Conservation (phyloP, 2,113 vertebrate species). For the Conger conger region DNA sequence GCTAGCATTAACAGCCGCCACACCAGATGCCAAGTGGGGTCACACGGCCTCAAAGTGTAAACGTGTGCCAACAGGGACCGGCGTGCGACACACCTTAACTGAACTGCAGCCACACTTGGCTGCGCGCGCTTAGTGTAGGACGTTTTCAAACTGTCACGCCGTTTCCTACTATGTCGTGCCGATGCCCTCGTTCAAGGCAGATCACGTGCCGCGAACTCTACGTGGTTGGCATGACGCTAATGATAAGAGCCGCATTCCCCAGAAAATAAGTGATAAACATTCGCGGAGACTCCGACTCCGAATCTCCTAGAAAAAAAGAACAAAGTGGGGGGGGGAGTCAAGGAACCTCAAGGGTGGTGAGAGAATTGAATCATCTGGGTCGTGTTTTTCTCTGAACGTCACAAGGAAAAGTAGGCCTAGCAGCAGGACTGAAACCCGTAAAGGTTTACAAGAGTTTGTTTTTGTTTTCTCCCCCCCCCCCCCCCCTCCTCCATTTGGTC, state of each 20-base stretch:
- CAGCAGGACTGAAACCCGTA: background rate
- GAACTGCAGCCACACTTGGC: background rate
- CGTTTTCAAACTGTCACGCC: too few relatives aligned
- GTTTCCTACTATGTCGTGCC: background rate
- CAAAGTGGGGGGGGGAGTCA: background rate
- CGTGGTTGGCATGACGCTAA: too few relatives aligned
- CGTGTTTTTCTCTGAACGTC: background rate
- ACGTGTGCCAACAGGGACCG: background rate
- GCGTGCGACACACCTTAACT: background rate
- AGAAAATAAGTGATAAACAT: too few relatives aligned
- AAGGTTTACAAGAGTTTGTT: background rate
- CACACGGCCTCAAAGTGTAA: background rate
- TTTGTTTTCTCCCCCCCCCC: too few relatives aligned
- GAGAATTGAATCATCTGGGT: background rate
- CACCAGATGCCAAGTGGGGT: conserved; percentile 7
- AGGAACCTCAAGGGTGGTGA: background rate
- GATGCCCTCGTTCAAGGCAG: background rate
- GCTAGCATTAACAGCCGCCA: background rate
- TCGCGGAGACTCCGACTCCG: too few relatives aligned
- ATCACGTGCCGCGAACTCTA: too few relatives aligned
- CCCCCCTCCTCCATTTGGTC: background rate
- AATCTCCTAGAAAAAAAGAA: background rate
- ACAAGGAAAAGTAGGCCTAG: background rate
- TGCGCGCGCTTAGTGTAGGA: background rate
- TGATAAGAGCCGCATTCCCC: too few relatives aligned